Evolutionary conservation across 1,140 invertebrate genomes (phyloP).

Genomic region (Nomia melanderi): DNA sequence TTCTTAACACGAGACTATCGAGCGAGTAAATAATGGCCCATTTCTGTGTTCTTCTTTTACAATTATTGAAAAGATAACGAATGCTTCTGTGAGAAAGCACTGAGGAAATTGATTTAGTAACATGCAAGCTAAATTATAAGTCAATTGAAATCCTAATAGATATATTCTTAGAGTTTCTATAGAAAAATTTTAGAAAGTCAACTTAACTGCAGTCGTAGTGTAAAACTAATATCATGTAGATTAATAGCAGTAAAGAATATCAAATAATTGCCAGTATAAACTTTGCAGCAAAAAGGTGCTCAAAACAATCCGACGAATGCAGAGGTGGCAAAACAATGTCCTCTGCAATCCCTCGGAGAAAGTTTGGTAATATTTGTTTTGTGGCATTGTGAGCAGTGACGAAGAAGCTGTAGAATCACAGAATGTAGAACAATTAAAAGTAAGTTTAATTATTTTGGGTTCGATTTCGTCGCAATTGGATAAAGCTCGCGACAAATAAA

Average conservation of each 20-base stretch:
- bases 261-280: background rate
- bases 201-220: no score
- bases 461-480: background rate
- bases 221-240: no score
- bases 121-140: no score
- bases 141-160: no score
- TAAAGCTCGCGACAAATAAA: background rate
- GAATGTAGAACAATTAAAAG: conserved; percentile 5
- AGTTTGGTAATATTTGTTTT: background rate
- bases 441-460: conserved; percentile 32
- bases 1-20: no score
- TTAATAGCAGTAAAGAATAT: conserved; percentile 15
- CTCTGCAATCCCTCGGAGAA: background rate
- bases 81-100: no score
- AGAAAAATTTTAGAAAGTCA: no score
- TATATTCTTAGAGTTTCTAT: no score
- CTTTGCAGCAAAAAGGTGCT: background rate
- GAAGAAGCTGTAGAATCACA: background rate
- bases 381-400: background rate
- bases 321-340: background rate
- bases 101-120: no score
- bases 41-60: no score
- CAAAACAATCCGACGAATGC: background rate
- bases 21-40: no score
- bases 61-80: no score